Conservation (phyloP, 2,888 invertebrate genomes). For the Spisula solida region DNA sequence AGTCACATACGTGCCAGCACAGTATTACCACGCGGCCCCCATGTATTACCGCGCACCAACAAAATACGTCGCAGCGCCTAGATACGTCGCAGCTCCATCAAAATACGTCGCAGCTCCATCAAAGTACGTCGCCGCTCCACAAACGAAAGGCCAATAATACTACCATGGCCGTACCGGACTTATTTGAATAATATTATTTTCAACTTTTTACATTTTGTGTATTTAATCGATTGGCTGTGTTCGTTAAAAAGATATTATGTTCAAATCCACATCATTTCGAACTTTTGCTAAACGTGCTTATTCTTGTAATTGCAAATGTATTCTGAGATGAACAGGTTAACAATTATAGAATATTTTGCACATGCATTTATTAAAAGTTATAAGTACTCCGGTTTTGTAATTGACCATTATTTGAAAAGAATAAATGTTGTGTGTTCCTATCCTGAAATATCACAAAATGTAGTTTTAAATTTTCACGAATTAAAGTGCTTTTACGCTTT, state of each 20-base stretch:
- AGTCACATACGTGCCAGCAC: slow-evolving; percentile 22
- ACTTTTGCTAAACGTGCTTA: not conserved
- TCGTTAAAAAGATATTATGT: not conserved
- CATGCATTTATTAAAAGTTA: too few relatives aligned
- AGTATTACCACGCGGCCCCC: slow-evolving; percentile 18
- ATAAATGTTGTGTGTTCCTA: too few relatives aligned
- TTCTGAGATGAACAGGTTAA: not conserved
- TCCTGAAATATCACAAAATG: too few relatives aligned
- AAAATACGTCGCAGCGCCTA: slow-evolving; percentile 6
- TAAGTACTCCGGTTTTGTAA: too few relatives aligned
- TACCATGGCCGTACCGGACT: not conserved
- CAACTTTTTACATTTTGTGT: not conserved
- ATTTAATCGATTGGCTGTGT: not conserved
- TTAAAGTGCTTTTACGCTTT: too few relatives aligned
- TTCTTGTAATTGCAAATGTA: not conserved
- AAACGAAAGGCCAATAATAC: not conserved
- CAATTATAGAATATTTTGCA: too few relatives aligned
- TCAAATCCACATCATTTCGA: not conserved
- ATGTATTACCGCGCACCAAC: not conserved
- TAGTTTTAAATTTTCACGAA: too few relatives aligned
- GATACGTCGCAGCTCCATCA: too few relatives aligned
- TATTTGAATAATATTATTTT: not conserved
- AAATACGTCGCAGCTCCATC: too few relatives aligned
- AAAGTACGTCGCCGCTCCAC: too few relatives aligned
- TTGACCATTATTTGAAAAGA: too few relatives aligned